phyloP scores from a whole-genome alignment of 2,888 invertebrate species.

The Drosophila lacicola region DNA sequence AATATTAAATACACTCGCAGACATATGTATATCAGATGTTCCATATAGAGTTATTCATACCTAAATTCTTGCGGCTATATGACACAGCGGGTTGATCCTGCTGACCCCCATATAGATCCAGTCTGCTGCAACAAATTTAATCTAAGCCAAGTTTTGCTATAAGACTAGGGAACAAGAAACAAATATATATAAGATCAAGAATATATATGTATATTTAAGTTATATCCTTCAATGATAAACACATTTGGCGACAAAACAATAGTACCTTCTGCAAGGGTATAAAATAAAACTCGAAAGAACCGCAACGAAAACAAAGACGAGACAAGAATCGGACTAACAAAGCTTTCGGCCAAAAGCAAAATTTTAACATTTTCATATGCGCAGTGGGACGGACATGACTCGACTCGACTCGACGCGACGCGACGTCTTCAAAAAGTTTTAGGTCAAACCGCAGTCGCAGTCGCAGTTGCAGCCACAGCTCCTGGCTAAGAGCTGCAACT shows the following conservation, averaged over 20 bases:
- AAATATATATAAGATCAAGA: not conserved
- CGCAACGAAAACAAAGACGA: conserved; percentile 32
- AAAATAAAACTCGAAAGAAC: conserved; percentile 5
- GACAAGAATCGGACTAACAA: conserved; percentile 47
- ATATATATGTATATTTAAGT: not conserved
- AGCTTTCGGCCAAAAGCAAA: conserved; percentile 47
- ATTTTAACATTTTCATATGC: conserved; percentile 51
- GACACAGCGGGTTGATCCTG: too few relatives aligned
- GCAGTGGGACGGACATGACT: conserved; percentile 24
- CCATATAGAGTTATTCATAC: too few relatives aligned
- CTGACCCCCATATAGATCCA: too few relatives aligned
- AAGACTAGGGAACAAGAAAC: not conserved
- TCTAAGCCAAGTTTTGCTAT: too few relatives aligned
- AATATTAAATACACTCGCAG: conserved; percentile 1
- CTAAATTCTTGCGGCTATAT: too few relatives aligned
- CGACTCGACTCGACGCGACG: conserved; percentile 12
- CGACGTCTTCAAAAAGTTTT: conserved; percentile 61
- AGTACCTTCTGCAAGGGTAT: conserved; percentile 10
- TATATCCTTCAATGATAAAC: not conserved
- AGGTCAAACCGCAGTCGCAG: conserved; percentile 69
- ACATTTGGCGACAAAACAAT: not conserved
- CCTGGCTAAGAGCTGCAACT: conserved; percentile 36
- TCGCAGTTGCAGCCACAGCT: conserved; percentile 19
- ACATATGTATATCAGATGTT: not conserved
- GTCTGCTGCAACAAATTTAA: too few relatives aligned